Base-by-base conservation (phyloP, 2,888 invertebrate genomes). In the Melieria omissa region DNA sequence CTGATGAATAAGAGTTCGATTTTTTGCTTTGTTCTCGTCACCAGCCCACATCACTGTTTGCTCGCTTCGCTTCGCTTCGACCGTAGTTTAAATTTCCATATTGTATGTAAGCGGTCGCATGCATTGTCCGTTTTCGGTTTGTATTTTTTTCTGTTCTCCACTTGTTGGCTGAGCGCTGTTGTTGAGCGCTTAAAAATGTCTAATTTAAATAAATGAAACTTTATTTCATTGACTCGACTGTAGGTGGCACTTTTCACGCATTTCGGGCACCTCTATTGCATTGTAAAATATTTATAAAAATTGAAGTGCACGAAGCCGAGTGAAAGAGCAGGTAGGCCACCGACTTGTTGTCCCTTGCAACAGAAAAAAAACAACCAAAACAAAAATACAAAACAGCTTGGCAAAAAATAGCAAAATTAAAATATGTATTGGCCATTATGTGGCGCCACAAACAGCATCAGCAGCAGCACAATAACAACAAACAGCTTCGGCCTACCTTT, bases 1-100 rank as follows among this genome's bases (percentile, higher is more conserved):
- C 73, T 73, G 73, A 74, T 74, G 71, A 72, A 69, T 65, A 67
- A 42, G 65, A 47, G 60, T 64, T 67, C 12, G 10, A 60, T 14
- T 55, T 70, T 55, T 58, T 68, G 44, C 65, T 57, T 55, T 61
- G 55, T 57, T 63, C 3, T 52, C 60, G 29, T 29, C 29, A 29
- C 29, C 29, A 29, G 29, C 3, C 29, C 2, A 29, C 29, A 2
- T 2, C 1, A 29, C 29, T 29, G 29, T 3, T 66, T 72, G 47
- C 46, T 47, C 66, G 29, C 58, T 65, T 49, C n/a, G 41, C 12
- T 44, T 12, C 4, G 5, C 44, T 61, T 61, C 44, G 12, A 12
- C n/a, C 8, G 10, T 61, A 61, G 5, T 61, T 61, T 61, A 44
- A 61, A 61, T 42, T 52, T 52, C 52, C 52, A 52, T 52, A 52